A percentile compares a stretch with the other conserved stretches of the same genome.
phyloP scores from a whole-genome alignment of 1,140 invertebrate species.

The Drosophila insularis region DNA sequence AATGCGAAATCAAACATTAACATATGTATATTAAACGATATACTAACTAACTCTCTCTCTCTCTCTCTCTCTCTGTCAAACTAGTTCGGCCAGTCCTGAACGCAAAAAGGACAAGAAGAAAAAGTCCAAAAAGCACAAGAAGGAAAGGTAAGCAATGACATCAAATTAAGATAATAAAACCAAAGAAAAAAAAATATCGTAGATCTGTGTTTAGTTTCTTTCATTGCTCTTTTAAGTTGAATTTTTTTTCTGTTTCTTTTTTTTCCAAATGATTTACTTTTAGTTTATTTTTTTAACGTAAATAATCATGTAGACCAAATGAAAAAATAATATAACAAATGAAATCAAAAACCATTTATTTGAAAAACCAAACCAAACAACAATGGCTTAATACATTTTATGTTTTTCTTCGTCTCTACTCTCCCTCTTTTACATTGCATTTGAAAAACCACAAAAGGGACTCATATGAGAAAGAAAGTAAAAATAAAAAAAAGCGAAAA shows the following conservation, averaged over 20 bases:
- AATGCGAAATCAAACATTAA: background rate
- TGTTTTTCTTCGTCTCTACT: constrained; percentile 81
- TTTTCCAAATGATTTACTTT: constrained; percentile 19
- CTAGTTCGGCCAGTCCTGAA: constrained; percentile 85
- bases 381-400: constrained; percentile 78
- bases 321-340: constrained; percentile 20
- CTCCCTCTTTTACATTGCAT: constrained; percentile 81
- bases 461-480: constrained; percentile 82
- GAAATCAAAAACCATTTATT: constrained; percentile 36
- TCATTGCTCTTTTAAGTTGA: constrained; percentile 22
- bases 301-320: constrained; percentile 29
- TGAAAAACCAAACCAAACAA: constrained; percentile 26
- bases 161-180: background rate
- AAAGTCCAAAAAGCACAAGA: constrained; percentile 87
- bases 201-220: constrained; percentile 60
- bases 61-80: background rate
- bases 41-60: background rate
- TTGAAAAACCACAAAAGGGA: constrained; percentile 80
- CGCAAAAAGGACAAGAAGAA: constrained; percentile 87
- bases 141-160: constrained; percentile 85
- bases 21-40: too few relatives aligned
- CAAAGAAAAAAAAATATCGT: constrained; percentile 33
- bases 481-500: constrained; percentile 76
- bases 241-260: constrained; percentile 23
- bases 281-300: constrained; percentile 16